phyloP scores from a whole-genome alignment of 2,797 vertebrate species.

The Danio kyathit region DNA sequence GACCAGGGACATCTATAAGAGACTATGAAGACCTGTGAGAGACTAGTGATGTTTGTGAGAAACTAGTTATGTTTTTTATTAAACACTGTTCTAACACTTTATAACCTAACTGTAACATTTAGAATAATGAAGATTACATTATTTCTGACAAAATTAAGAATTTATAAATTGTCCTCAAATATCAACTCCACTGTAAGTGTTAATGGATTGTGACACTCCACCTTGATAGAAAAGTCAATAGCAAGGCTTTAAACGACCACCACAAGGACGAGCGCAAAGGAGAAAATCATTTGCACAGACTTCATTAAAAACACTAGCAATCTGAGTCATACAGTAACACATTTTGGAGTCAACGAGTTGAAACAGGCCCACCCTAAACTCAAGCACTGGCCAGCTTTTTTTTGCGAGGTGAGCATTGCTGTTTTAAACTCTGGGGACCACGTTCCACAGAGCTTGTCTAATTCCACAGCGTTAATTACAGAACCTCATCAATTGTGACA shows the following conservation, averaged over 20 bases:
- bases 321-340: conserved; percentile 20
- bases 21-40: no score
- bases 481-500: conserved; percentile 58
- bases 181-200: not conserved
- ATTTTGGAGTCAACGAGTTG: conserved; percentile 31
- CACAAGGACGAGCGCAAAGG: not conserved
- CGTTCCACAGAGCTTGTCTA: conserved; percentile 40
- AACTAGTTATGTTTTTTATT: no score
- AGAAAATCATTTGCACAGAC: conserved; percentile 16
- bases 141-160: no score
- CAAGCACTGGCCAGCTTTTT: conserved; percentile 14
- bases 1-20: no score
- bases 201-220: not conserved
- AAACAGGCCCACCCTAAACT: conserved; percentile 10
- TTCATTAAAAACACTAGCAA: conserved; percentile 42
- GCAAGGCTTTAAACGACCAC: not conserved
- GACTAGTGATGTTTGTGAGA: no score
- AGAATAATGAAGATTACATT: no score
- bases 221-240: conserved; percentile 9
- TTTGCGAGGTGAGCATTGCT: conserved; percentile 6
- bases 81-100: no score
- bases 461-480: conserved; percentile 61
- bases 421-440: conserved; percentile 38
- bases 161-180: no score
- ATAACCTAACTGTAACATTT: no score